phyloP scores from a whole-genome alignment of 2,113 vertebrate genomes.

The Tragelaphus buxtoni region DNA sequence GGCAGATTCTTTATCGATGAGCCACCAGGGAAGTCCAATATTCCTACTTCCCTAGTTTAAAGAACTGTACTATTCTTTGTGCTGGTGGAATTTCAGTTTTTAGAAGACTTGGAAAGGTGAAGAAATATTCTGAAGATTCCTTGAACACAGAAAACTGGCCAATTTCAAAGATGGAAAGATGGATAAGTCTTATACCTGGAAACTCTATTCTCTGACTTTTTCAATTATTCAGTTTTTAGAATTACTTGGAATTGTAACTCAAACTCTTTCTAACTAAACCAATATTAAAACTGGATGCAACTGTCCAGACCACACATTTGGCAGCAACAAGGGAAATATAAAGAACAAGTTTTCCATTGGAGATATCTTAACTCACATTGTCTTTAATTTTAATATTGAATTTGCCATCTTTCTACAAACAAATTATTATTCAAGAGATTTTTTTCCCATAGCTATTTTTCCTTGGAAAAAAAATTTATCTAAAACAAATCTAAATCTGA shows the following conservation, averaged over 20 bases:
- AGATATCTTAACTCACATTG: neutral
- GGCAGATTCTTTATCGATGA: neutral
- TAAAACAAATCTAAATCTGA: constrained; percentile 17
- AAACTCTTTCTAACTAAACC: neutral
- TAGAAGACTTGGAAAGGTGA: constrained; percentile 31
- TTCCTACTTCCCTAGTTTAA: neutral
- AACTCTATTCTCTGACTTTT: neutral
- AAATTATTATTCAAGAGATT: constrained; percentile 29
- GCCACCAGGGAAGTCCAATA: neutral
- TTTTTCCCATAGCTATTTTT: constrained; percentile 17
- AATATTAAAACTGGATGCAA: constrained; percentile 22
- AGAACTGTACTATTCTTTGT: neutral
- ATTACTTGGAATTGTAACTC: constrained; percentile 15
- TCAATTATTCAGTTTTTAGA: constrained; percentile 18
- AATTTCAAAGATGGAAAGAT: neutral
- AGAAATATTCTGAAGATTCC: constrained; percentile 16
- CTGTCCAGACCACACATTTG: constrained; percentile 11
- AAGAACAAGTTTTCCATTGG: neutral
- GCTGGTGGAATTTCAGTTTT: constrained; percentile 9
- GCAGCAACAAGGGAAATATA: constrained; percentile 27
- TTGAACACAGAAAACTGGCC: neutral
- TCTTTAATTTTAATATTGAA: constrained; percentile 12
- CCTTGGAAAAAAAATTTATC: constrained; percentile 25
- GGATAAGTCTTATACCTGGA: neutral
- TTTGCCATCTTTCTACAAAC: neutral